Conservation (phyloP, 2,113 vertebrate species). For the Oenanthe melanoleuca region DNA sequence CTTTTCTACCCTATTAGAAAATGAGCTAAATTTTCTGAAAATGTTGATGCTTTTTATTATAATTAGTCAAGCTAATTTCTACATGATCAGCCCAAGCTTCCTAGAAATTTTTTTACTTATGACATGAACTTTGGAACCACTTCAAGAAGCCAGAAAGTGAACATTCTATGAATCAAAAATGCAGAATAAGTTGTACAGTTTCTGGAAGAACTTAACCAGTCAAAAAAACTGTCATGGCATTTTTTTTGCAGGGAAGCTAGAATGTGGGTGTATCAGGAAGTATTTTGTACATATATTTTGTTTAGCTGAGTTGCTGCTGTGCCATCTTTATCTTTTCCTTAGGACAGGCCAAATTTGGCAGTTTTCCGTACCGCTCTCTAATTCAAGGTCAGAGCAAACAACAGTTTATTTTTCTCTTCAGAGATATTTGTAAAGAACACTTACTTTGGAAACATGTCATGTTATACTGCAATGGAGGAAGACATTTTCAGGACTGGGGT, state of each 20-base stretch:
- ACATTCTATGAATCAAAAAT: not conserved
- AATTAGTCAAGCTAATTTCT: not conserved
- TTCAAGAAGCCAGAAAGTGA: conserved; percentile 32
- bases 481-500: not conserved
- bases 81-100: not conserved
- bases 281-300: conserved; percentile 38
- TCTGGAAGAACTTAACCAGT: conserved; percentile 20
- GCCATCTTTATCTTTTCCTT: conserved; percentile 30
- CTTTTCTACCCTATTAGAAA: not conserved
- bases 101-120: not conserved
- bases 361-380: conserved; percentile 29
- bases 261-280: conserved; percentile 5
- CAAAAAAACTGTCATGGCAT: conserved; percentile 24
- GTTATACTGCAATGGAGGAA: not conserved
- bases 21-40: not conserved
- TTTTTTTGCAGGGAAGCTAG: conserved; percentile 10
- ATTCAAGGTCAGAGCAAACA: not conserved
- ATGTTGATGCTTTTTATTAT: not conserved
- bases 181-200: not conserved
- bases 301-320: conserved; percentile 46
- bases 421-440: not conserved
- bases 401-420: not conserved
- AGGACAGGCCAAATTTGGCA: conserved; percentile 30
- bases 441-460: not conserved
- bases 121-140: conserved; percentile 12